Evolutionary conservation across 2,797 vertebrate species (phyloP).

Genomic region (Chaetophractus vellerosus): DNA sequence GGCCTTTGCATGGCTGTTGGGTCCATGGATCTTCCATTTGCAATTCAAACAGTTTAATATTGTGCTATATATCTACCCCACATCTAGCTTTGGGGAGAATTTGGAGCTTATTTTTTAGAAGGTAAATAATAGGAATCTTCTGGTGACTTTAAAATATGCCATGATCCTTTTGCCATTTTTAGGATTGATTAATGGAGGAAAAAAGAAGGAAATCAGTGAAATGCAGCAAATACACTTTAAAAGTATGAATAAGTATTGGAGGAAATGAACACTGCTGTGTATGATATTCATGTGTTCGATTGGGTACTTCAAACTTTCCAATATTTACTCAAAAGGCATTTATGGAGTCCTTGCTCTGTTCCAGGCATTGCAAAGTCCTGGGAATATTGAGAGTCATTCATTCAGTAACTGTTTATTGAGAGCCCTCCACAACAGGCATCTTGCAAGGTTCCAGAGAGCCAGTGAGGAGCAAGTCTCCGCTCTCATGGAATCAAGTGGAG

Average conservation of each 20-base stretch:
- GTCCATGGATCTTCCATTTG: fast-evolving
- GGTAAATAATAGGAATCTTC: background rate
- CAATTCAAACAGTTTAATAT: background rate
- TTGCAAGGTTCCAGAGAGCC: background rate
- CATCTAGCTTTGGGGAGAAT: background rate
- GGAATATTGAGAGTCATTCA: background rate
- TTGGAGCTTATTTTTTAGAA: background rate
- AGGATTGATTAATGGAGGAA: background rate
- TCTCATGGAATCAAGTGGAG: background rate
- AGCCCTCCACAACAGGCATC: no score
- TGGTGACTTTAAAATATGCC: background rate
- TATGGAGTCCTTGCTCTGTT: background rate
- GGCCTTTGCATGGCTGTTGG: fast-evolving
- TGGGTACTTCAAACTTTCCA: background rate
- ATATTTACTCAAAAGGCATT: background rate
- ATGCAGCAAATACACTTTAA: fast-evolving
- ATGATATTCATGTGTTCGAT: background rate
- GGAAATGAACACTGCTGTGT: background rate
- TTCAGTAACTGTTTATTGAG: background rate
- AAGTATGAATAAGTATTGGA: fast-evolving
- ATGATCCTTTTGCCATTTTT: background rate
- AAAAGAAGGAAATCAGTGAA: no score
- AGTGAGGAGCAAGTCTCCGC: background rate
- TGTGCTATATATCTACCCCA: background rate
- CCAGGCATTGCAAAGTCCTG: background rate